These are phyloP conservation scores for Oophaga sylvatica DNA, from an alignment of 2,797 vertebrate genomes.

Conservation along the genomic window DNA sequence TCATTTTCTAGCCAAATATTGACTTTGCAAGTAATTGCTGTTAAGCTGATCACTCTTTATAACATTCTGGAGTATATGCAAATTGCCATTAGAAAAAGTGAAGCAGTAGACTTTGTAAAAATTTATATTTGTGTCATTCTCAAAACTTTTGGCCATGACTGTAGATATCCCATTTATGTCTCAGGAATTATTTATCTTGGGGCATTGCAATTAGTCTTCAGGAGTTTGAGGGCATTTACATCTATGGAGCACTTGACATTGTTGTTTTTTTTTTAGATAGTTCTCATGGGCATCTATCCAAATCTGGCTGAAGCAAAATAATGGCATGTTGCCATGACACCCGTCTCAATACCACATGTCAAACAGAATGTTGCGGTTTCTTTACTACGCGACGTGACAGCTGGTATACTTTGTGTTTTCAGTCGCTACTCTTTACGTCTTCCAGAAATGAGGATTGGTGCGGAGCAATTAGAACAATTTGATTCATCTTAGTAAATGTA, in stretches of 20 bases:
- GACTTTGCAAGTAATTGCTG: too few relatives aligned
- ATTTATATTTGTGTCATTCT: too few relatives aligned
- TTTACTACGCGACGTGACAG: conserved; percentile 32
- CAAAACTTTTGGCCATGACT: too few relatives aligned
- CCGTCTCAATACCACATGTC: conserved; percentile 39
- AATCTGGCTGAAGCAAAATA: conserved; percentile 33
- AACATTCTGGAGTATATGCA: too few relatives aligned
- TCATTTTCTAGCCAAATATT: too few relatives aligned
- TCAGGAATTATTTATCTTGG: conserved; percentile 2
- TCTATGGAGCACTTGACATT: conserved; percentile 27
- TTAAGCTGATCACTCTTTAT: too few relatives aligned
- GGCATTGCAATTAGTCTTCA: neutral
- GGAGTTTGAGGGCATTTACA: neutral
- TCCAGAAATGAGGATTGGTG: conserved; percentile 2
- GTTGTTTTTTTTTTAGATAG: conserved; percentile 11
- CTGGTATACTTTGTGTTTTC: conserved; percentile 28
- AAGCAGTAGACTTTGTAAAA: too few relatives aligned
- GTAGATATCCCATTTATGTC: neutral
- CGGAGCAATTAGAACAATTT: neutral
- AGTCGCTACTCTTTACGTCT: conserved; percentile 2
- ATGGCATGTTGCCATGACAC: conserved; percentile 34
- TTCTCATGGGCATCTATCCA: conserved; percentile 41
- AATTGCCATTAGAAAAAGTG: too few relatives aligned
- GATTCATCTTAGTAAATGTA: neutral
- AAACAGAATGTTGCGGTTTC: conserved; percentile 26